These are phyloP conservation scores for Acomys russatus DNA, from an alignment of 2,797 vertebrate genomes.

Conservation along the genomic window DNA sequence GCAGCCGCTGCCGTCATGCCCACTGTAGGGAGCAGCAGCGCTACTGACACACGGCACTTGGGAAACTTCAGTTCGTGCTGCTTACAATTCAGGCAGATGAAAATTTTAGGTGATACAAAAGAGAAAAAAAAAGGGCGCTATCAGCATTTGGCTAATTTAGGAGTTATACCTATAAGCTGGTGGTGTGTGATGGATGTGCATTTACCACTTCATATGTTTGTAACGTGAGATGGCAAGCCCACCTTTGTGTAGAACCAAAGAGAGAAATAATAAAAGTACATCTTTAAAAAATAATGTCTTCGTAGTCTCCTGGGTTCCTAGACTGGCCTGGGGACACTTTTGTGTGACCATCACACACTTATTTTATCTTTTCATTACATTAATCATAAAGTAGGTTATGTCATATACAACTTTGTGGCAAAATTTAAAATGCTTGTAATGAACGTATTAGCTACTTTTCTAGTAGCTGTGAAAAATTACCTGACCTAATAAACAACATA, in stretches of 20 bases:
- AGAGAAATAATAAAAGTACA: not conserved
- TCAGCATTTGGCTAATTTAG: not conserved
- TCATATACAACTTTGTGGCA: not conserved
- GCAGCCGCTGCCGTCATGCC: not conserved
- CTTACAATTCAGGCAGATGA: not conserved
- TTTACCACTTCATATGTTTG: not conserved
- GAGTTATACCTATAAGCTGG: not conserved
- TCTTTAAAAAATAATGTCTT: not conserved
- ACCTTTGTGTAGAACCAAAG: not conserved
- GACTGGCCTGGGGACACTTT: not conserved
- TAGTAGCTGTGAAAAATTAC: not conserved
- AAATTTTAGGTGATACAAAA: not conserved
- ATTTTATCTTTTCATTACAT: not conserved
- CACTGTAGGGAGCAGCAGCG: not conserved
- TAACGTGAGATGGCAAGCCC: not conserved
- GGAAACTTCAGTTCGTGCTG: not conserved
- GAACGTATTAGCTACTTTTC: not conserved
- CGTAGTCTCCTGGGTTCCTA: not conserved
- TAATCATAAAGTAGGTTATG: not conserved
- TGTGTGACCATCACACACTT: not conserved
- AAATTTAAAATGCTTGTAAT: not conserved
- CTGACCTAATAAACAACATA: not conserved
- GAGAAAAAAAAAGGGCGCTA: not conserved
- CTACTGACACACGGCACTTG: not conserved
- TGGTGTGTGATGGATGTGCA: not conserved